Percentiles rank a stretch among this genome's conserved stretches.
phyloP scores from a whole-genome alignment of 2,888 invertebrate genomes.

The Tenodera sinensis region DNA sequence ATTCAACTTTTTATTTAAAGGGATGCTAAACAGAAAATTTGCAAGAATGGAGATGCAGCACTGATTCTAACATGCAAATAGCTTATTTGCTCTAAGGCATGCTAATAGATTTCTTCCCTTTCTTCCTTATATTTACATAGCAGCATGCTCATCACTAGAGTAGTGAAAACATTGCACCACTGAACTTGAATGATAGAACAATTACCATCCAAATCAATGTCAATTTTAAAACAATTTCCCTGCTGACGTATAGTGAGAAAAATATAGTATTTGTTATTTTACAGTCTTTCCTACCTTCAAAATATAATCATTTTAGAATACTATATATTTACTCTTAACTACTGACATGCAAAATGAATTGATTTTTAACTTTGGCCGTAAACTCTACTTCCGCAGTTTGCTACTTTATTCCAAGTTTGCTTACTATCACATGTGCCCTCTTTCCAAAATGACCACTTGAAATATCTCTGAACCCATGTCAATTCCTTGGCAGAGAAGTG shows the following conservation, averaged over 20 bases:
- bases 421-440: not conserved
- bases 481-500: not conserved
- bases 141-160: not conserved
- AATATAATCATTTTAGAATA: not conserved
- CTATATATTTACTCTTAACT: not conserved
- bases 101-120: not conserved
- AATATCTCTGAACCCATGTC: not conserved
- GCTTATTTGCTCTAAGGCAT: not conserved
- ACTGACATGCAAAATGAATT: not conserved
- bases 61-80: not conserved
- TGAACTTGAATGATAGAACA: not conserved
- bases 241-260: not conserved
- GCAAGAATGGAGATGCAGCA: not conserved
- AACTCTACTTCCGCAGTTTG: not conserved
- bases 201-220: not conserved
- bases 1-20: not conserved
- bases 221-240: not conserved
- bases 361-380: not conserved
- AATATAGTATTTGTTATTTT: not conserved
- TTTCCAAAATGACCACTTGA: not conserved
- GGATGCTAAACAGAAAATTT: not conserved
- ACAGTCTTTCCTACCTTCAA: not conserved
- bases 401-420: not conserved
- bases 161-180: not conserved
- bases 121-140: not conserved